phyloP scores from a whole-genome alignment of 2,797 vertebrate species.

The Acanthurus lineatus region DNA sequence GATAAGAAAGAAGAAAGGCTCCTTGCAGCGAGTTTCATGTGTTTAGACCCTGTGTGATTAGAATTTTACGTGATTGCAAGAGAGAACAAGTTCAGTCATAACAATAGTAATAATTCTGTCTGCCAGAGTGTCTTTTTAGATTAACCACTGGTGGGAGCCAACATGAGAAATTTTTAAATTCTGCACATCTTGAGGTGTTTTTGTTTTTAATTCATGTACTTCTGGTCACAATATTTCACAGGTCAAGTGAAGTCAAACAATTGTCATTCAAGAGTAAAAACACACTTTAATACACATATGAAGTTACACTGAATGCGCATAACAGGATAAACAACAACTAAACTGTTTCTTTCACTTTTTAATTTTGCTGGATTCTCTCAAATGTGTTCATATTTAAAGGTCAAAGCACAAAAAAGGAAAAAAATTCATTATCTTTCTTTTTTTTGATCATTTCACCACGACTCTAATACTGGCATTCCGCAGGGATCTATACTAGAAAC shows the following conservation, averaged over 20 bases:
- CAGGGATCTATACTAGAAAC: background rate
- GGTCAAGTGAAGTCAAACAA: too few species aligned
- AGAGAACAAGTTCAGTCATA: too few species aligned
- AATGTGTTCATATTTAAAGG: background rate
- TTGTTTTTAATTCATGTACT: too few species aligned
- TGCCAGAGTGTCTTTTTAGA: background rate
- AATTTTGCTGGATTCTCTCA: background rate
- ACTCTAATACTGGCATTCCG: background rate
- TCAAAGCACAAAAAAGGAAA: background rate
- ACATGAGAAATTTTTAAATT: background rate
- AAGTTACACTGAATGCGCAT: background rate
- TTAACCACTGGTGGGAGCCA: background rate
- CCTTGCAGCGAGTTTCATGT: conserved; percentile 1
- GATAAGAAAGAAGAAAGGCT: conserved; percentile 16
- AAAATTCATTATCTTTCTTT: background rate
- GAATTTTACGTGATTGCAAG: background rate
- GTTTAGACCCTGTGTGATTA: background rate
- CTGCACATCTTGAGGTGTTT: conserved; percentile 8
- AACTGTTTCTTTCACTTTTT: background rate
- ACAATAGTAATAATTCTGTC: background rate
- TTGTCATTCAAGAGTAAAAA: background rate
- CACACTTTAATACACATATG: background rate
- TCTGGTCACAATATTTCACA: too few species aligned
- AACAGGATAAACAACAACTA: background rate
- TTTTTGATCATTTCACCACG: background rate